Percentiles rank a stretch among this genome's conserved stretches.
Conservation (phyloP, 2,113 vertebrate genomes). For the Chascanopsetta lugubris region DNA sequence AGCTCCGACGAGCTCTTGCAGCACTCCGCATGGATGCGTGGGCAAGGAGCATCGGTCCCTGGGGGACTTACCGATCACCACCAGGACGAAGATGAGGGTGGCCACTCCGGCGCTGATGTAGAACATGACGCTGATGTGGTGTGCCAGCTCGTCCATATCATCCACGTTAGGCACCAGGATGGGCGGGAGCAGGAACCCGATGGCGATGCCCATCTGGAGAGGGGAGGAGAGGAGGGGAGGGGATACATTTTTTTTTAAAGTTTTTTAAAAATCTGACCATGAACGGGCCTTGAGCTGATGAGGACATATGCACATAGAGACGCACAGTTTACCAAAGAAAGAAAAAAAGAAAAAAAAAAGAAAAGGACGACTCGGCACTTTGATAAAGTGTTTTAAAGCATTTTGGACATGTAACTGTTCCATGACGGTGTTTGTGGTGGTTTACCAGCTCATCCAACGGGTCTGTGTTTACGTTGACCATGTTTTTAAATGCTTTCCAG, state of each 20-base stretch:
- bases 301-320: background rate
- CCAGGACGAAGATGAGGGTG: slow-evolving; percentile 88
- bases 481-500: too few species aligned
- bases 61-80: slow-evolving; percentile 86
- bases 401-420: background rate
- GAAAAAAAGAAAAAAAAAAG: background rate
- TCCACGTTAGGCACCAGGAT: slow-evolving; percentile 90
- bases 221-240: too few species aligned
- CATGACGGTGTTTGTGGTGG: slow-evolving; percentile 15
- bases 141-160: slow-evolving; percentile 82
- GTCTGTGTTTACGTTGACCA: too few species aligned
- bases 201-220: slow-evolving; percentile 88
- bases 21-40: background rate
- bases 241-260: too few species aligned
- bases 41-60: background rate
- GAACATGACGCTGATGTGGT: slow-evolving; percentile 94
- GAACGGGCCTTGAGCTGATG: background rate
- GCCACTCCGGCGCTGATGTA: slow-evolving; percentile 89
- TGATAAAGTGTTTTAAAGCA: background rate
- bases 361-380: background rate
- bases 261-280: background rate
- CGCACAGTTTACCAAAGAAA: background rate
- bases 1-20: background rate
- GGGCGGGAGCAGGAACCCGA: slow-evolving; percentile 93
- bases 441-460: background rate